Percentiles rank a stretch among this genome's conserved stretches.
Conservation (phyloP, 2,888 invertebrate species). For the Mycogona germanica region DNA sequence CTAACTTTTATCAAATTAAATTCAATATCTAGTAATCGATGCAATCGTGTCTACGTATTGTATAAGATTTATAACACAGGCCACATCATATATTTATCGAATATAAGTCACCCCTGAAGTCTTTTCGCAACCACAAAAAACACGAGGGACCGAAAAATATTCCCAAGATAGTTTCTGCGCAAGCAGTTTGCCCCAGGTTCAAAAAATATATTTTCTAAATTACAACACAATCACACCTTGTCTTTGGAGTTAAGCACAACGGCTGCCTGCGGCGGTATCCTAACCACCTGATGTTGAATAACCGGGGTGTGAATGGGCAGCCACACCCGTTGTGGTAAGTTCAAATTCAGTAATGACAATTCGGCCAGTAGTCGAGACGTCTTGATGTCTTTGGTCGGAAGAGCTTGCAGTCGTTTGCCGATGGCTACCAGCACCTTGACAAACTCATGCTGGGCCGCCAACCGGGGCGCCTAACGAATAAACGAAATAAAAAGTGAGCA, state of each 20-base stretch:
- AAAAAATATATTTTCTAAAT: background rate
- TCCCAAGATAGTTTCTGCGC: too few species aligned
- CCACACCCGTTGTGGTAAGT: constrained; percentile 97
- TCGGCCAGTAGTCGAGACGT: constrained; percentile 86
- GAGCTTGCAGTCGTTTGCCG: constrained; percentile 64
- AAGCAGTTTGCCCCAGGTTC: too few species aligned
- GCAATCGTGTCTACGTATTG: too few species aligned
- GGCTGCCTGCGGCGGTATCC: constrained; percentile 93
- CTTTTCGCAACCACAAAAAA: too few species aligned
- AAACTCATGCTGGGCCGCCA: constrained; percentile 73
- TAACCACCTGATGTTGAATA: constrained; percentile 78
- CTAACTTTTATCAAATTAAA: too few species aligned
- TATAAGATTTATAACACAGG: too few species aligned
- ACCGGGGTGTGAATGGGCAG: constrained; percentile 70
- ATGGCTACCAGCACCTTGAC: constrained; percentile 73
- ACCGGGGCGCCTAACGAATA: constrained; percentile 54
- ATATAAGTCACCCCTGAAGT: too few species aligned
- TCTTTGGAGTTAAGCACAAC: constrained; percentile 98
- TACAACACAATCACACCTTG: constrained; percentile 47
- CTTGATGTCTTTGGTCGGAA: constrained; percentile 80
- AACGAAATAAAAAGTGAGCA: background rate
- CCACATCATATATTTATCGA: too few species aligned
- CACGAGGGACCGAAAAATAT: too few species aligned
- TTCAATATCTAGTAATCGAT: too few species aligned
- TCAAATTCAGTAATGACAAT: constrained; percentile 83